Conservation (phyloP, 2,797 vertebrate genomes). For the Glossophaga mutica region DNA sequence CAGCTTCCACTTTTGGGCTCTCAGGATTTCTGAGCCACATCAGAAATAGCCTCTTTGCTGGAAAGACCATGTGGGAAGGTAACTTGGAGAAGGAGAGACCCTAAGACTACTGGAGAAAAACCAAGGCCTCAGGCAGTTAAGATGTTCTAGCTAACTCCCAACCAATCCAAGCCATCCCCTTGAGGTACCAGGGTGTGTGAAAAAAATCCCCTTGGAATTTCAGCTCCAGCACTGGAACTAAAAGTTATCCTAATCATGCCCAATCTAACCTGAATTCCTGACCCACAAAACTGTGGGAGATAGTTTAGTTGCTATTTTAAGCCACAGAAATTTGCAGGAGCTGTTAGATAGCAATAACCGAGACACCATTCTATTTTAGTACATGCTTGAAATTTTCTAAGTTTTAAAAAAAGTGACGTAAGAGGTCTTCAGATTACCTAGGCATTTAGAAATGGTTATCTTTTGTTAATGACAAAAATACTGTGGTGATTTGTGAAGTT, state of each 20-base stretch:
- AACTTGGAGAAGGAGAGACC: neutral
- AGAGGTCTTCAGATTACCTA: neutral
- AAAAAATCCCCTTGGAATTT: neutral
- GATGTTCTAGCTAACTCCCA: neutral
- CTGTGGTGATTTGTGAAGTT: neutral
- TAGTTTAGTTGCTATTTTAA: conserved; percentile 24
- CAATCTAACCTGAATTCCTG: neutral
- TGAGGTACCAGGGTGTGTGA: neutral
- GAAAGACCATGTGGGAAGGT: neutral
- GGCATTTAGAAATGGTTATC: neutral
- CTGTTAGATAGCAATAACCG: neutral
- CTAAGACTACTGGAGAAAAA: neutral
- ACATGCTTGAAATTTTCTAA: neutral
- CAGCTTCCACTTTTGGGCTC: neutral
- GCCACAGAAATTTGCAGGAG: neutral
- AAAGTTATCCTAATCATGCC: neutral
- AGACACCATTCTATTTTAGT: neutral
- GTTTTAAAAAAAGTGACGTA: neutral
- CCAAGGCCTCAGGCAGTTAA: neutral
- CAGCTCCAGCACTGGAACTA: neutral
- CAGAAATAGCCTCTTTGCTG: neutral
- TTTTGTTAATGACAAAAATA: neutral
- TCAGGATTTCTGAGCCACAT: neutral
- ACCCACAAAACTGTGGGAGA: neutral
- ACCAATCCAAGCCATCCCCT: neutral